Percentiles rank a stretch among this genome's conserved stretches.
These are phyloP conservation scores for Zaprionus camerounensis DNA, from an alignment of 1,140 invertebrate genomes.

Conservation along the genomic window DNA sequence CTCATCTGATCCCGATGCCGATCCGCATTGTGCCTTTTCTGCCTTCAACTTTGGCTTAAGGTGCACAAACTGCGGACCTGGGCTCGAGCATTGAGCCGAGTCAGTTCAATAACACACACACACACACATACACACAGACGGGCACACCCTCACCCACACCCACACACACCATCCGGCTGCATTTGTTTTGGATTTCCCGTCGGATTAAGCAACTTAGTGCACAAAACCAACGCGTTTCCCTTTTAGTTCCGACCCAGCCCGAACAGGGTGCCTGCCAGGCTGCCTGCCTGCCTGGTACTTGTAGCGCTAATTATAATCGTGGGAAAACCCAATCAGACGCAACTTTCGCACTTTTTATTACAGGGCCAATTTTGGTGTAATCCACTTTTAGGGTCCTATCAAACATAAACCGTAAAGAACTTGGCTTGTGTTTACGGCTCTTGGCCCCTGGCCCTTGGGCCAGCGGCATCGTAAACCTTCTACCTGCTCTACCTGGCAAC, in stretches of 20 bases:
- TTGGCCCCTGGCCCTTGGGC: not conserved
- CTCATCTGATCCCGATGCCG: not conserved
- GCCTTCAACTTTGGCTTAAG: constrained; percentile 58
- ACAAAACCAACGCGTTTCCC: constrained; percentile 57
- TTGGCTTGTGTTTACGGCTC: constrained; percentile 64
- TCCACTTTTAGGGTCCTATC: constrained; percentile 62
- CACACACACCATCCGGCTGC: constrained; percentile 40
- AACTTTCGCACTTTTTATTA: constrained; percentile 67
- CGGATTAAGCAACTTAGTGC: constrained; percentile 80
- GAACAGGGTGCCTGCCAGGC: not conserved
- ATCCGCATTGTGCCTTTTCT: constrained; percentile 39
- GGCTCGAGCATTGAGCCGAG: constrained; percentile 17
- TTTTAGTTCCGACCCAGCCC: constrained; percentile 58
- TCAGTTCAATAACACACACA: constrained; percentile 54
- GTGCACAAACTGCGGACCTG: constrained; percentile 14
- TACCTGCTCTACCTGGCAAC: not conserved
- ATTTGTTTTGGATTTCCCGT: constrained; percentile 81
- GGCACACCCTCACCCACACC: constrained; percentile 27
- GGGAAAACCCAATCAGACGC: constrained; percentile 80
- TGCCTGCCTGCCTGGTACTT: not conserved
- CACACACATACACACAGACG: constrained; percentile 3
- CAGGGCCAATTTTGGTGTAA: constrained; percentile 74
- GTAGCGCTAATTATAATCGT: constrained; percentile 74
- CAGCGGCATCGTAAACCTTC: not conserved
- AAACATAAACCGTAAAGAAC: constrained; percentile 62